Evolutionary conservation across 1,140 invertebrate genomes (phyloP), one percentile per base, ranked within the genome.

Genomic region (Caenorhabditis inopinata): DNA sequence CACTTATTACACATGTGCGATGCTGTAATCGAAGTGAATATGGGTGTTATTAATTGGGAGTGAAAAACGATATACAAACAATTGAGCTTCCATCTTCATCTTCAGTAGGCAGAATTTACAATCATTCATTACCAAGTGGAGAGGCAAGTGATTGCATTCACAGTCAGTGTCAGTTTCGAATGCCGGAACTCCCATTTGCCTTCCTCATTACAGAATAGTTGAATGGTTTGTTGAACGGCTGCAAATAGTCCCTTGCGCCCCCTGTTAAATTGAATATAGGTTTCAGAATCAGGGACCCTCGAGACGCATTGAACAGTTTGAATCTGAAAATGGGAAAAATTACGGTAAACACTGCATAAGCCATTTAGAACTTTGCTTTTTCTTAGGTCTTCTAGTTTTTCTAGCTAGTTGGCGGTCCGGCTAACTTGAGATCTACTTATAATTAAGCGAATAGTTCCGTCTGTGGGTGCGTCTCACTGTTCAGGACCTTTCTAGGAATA

Each of bases 131-230:
- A 38, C 38, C 32, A 68, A 32, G 58, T 68, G 29, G 58, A 68
- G 11, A 68, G n/a, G 12, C 58, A 68, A 12, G 58, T 68, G n/a
- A 68, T 21, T 38, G 58, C 35, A 21, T 38, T 68, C 32, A 68
- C 58, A 3, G 58, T 68, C 14, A 68, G n/a, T 9, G 32, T 68
- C 12, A 68, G 58, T 38, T 42, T 68, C n/a, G 58, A 68, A 21
- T 68, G 58, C 35, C 58, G 58, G 58, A 68, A 68, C 38, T 68
- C 58, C 58, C 58, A 68, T 68, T 68, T 35, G 35, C 58, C 58
- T 38, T 68, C 32, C 21, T 68, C 58, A 16, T 68, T 68, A 38
- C 58, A 68, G 25, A 42, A 18, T 32, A 68, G 25, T 38, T 68
- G 58, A 21, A 68, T 68, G 0, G 58, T 68, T 68, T 68, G 58